Percentiles rank a stretch among this genome's conserved stretches.
Evolutionary conservation across 2,888 invertebrate genomes (phyloP).

Genomic region (Mythimna pallens): DNA sequence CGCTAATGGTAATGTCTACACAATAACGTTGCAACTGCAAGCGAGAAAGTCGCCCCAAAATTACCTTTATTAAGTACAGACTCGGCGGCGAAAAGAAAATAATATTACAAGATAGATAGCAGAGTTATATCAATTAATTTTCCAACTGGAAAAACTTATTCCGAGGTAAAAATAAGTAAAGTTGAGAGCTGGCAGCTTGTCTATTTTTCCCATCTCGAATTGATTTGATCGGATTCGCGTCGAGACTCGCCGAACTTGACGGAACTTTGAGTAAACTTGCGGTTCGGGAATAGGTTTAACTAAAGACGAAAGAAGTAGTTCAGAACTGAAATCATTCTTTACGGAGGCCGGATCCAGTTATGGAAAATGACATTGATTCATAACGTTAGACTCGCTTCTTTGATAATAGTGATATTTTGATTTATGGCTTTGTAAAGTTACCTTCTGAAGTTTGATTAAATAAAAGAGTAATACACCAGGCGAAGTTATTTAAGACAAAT

Average conservation of each 20-base stretch:
- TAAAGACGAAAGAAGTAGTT: conserved; percentile 83
- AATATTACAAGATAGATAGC: conserved; percentile 49
- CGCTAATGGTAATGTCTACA: conserved; percentile 61
- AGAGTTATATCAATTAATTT: conserved; percentile 73
- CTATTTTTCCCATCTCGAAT: conserved; percentile 84
- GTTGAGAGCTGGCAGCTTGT: conserved; percentile 77
- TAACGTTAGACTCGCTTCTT: conserved; percentile 68
- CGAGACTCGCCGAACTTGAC: conserved; percentile 78
- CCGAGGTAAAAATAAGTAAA: conserved; percentile 75
- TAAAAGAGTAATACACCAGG: conserved; percentile 25
- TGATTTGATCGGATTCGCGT: conserved; percentile 85
- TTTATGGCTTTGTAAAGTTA: conserved; percentile 49
- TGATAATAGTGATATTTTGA: conserved; percentile 62
- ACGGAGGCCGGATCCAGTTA: conserved; percentile 74
- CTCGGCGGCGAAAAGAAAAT: conserved; percentile 37
- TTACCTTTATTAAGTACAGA: conserved; percentile 47
- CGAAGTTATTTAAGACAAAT: conserved; percentile 11
- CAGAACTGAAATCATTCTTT: conserved; percentile 82
- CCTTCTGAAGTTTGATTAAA: conserved; percentile 45
- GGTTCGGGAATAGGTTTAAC: conserved; percentile 84
- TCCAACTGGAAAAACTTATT: conserved; percentile 66
- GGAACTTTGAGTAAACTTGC: conserved; percentile 81
- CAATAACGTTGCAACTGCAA: conserved; percentile 54
- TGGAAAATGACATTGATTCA: conserved; percentile 83
- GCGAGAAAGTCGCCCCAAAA: conserved; percentile 46